Conservation (phyloP, 1,140 invertebrate species). For the Eurosta solidaginis region DNA sequence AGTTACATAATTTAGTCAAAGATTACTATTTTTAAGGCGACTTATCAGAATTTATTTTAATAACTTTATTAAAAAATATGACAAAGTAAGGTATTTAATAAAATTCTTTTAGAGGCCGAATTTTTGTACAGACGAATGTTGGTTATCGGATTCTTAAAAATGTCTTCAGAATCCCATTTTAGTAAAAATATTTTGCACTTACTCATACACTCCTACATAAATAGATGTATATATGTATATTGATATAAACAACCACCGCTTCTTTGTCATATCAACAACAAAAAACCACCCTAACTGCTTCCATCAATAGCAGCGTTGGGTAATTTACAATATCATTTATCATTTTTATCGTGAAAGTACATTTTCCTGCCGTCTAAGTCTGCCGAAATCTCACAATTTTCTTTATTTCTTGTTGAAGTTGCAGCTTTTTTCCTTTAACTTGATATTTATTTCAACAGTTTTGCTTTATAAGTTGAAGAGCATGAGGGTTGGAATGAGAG, state of each 20-base stretch:
- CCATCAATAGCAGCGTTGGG: constrained; percentile 49
- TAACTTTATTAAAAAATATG: too few relatives aligned
- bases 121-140: too few relatives aligned
- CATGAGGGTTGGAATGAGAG: too few relatives aligned
- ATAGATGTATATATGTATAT: constrained; percentile 45
- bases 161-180: too few relatives aligned
- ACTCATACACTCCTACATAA: neutral
- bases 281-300: neutral
- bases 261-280: constrained; percentile 52
- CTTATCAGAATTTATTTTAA: too few relatives aligned
- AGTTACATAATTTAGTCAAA: too few relatives aligned
- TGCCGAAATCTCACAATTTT: constrained; percentile 38
- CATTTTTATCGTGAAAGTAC: constrained; percentile 60
- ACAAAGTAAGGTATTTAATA: too few relatives aligned
- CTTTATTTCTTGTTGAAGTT: neutral
- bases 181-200: too few relatives aligned
- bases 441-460: neutral
- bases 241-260: constrained; percentile 60
- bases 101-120: too few relatives aligned
- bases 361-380: constrained; percentile 54
- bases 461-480: neutral
- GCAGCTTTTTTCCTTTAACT: neutral
- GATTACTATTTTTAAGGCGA: too few relatives aligned
- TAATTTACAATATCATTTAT: constrained; percentile 60
- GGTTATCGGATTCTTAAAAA: too few relatives aligned